Conservation (phyloP, 2,888 invertebrate species). For the Xanthorhoe spadicearia region DNA sequence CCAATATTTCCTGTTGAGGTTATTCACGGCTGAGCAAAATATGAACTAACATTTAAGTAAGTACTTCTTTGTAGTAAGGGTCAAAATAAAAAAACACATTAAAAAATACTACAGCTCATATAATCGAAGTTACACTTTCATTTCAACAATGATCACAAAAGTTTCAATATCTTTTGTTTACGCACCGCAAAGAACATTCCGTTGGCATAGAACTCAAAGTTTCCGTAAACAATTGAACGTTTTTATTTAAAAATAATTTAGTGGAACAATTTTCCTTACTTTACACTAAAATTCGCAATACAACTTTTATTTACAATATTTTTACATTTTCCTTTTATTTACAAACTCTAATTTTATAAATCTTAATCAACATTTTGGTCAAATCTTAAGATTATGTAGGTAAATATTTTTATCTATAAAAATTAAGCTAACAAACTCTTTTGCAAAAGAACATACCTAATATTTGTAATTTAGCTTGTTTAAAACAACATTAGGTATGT, state of each 20-base stretch:
- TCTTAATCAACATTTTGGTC: conserved; percentile 82
- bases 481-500: conserved; percentile 7
- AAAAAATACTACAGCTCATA: conserved; percentile 84
- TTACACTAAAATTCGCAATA: conserved; percentile 81
- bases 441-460: conserved; percentile 41
- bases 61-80: neutral
- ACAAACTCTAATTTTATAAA: conserved; percentile 61
- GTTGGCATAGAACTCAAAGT: conserved; percentile 74
- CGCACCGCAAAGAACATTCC: conserved; percentile 80
- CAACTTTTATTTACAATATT: conserved; percentile 75
- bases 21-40: too few species aligned
- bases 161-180: conserved; percentile 70
- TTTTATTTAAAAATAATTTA: conserved; percentile 74
- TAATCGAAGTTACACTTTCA: conserved; percentile 84
- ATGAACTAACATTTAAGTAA: neutral
- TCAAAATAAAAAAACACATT: conserved; percentile 59
- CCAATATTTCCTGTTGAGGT: too few species aligned
- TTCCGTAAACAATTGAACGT: conserved; percentile 67
- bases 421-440: conserved; percentile 55
- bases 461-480: conserved; percentile 1
- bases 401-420: conserved; percentile 58
- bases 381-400: conserved; percentile 78
- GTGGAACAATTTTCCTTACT: conserved; percentile 67
- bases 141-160: conserved; percentile 84
- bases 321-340: conserved; percentile 63